These are phyloP conservation scores for Frieseomelitta varia DNA, from an alignment of 1,140 invertebrate genomes.

Conservation along the genomic window DNA sequence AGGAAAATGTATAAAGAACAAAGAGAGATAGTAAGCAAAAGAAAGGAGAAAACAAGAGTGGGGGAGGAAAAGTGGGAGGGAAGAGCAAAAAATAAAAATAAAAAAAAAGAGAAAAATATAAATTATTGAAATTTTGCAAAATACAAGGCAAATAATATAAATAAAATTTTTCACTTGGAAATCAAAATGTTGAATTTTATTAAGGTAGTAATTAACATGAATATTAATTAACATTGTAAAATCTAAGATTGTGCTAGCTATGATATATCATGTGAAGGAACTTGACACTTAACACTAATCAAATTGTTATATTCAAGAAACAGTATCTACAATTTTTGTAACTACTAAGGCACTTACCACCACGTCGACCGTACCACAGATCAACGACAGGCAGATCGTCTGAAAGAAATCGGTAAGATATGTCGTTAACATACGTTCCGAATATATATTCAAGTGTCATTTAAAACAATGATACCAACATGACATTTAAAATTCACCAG, in stretches of 20 bases:
- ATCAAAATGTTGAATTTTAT: neutral
- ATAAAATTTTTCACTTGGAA: neutral
- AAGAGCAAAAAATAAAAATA: neutral
- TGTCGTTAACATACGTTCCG: conserved; percentile 56
- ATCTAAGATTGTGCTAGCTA: neutral
- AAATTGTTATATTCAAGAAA: neutral
- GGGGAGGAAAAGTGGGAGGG: conserved; percentile 17
- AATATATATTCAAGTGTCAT: conserved; percentile 44
- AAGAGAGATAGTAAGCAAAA: conserved; percentile 44
- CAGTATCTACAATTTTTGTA: neutral
- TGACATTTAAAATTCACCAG: conserved; percentile 37
- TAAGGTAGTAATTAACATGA: neutral
- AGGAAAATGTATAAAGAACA: conserved; percentile 11
- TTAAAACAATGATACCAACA: conserved; percentile 35
- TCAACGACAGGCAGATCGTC: conserved; percentile 68
- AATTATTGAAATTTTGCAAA: conserved; percentile 1
- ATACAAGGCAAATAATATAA: neutral
- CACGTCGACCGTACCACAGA: conserved; percentile 65
- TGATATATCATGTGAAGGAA: neutral
- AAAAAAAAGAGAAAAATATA: conserved; percentile 16
- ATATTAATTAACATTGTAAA: neutral
- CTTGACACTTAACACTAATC: neutral
- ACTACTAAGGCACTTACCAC: conserved; percentile 39
- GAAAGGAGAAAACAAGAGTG: conserved; percentile 39
- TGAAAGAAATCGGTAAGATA: conserved; percentile 49